Conservation (phyloP, 2,797 vertebrate genomes). For the Orestias chungarensis region DNA sequence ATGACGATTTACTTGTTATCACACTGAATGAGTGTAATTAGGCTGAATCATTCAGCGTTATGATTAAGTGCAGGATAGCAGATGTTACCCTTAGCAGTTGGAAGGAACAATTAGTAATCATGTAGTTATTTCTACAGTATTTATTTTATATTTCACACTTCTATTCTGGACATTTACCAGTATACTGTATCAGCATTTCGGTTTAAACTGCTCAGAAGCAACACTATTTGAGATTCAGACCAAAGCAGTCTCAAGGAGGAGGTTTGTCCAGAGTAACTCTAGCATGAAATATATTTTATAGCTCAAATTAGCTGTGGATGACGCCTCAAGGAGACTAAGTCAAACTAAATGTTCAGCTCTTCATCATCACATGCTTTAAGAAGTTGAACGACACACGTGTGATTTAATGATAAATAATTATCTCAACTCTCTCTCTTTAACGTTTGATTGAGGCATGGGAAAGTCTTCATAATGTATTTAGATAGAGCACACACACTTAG, state of each 20-base stretch:
- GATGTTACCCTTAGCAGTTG: conserved; percentile 26
- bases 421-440: conserved; percentile 9
- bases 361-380: conserved; percentile 19
- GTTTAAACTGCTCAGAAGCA: conserved; percentile 13
- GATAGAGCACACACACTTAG: too few relatives aligned
- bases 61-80: conserved; percentile 42
- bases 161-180: not conserved
- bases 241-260: conserved; percentile 15
- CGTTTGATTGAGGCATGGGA: too few relatives aligned
- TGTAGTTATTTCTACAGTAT: conserved; percentile 12
- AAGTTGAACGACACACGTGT: conserved; percentile 18
- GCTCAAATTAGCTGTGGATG: conserved; percentile 12
- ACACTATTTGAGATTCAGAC: conserved; percentile 8
- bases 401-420: conserved; percentile 15
- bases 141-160: conserved; percentile 14
- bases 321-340: conserved; percentile 10
- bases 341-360: conserved; percentile 24
- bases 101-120: conserved; percentile 10
- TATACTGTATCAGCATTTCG: not conserved
- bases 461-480: too few relatives aligned
- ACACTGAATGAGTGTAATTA: conserved; percentile 61
- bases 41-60: conserved; percentile 52
- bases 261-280: not conserved
- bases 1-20: conserved; percentile 68
- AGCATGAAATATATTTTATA: conserved; percentile 3